These are phyloP conservation scores for Hipparchia sbordonii DNA, from an alignment of 2,888 invertebrate genomes.

Conservation along the genomic window DNA sequence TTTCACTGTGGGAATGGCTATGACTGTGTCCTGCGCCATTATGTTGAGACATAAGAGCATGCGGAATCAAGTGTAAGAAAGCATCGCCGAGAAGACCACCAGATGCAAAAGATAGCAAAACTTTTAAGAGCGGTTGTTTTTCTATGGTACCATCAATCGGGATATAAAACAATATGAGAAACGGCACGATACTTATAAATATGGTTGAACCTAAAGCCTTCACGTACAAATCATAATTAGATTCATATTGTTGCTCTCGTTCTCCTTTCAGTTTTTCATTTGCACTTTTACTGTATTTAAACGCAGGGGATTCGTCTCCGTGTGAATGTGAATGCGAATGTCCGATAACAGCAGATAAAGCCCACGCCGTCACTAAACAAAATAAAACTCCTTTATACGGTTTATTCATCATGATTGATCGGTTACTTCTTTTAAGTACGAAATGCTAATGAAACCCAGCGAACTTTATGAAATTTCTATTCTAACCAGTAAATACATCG, in stretches of 20 bases:
- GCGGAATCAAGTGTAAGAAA: slow-evolving; percentile 98
- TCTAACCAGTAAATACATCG: neutral
- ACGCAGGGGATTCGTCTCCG: slow-evolving; percentile 86
- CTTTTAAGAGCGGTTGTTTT: slow-evolving; percentile 93
- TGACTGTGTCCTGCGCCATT: slow-evolving; percentile 74
- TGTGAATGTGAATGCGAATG: slow-evolving; percentile 79
- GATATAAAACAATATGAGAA: slow-evolving; percentile 95
- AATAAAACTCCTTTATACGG: slow-evolving; percentile 36
- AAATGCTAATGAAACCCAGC: neutral
- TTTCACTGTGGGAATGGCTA: slow-evolving; percentile 78
- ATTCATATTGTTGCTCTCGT: slow-evolving; percentile 49
- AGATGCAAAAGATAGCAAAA: slow-evolving; percentile 95
- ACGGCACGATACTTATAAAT: slow-evolving; percentile 97
- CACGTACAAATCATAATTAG: slow-evolving; percentile 85
- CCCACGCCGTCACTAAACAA: slow-evolving; percentile 39
- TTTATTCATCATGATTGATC: slow-evolving; percentile 36
- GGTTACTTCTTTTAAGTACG: neutral
- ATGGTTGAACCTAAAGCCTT: slow-evolving; percentile 95
- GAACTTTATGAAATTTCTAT: neutral
- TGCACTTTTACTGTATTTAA: slow-evolving; percentile 91
- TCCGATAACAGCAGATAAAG: slow-evolving; percentile 50
- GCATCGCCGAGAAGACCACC: slow-evolving; percentile 99
- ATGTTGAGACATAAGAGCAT: slow-evolving; percentile 86
- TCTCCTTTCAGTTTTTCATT: slow-evolving; percentile 79
- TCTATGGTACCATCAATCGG: slow-evolving; percentile 94